phyloP scores from a whole-genome alignment of 1,140 invertebrate species.

The Cotesia glomerata region DNA sequence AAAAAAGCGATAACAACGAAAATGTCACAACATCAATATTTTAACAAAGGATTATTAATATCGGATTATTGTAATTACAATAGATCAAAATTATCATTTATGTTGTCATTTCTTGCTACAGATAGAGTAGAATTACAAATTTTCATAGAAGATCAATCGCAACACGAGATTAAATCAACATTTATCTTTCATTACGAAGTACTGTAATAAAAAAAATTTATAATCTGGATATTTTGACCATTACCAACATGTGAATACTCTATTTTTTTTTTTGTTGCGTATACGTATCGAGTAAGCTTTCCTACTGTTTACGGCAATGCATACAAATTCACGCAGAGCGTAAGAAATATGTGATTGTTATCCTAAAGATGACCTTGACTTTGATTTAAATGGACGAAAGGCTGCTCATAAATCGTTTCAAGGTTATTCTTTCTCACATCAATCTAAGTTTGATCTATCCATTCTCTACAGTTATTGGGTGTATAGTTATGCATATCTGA shows the following conservation, averaged over 20 bases:
- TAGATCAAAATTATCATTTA: no score
- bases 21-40: no score
- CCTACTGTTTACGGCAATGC: constrained; percentile 41
- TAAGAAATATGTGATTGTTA: constrained; percentile 29
- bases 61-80: no score
- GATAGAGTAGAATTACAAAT: no score
- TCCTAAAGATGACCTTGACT: constrained; percentile 41
- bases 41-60: no score
- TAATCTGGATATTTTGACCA: not conserved
- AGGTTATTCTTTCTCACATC: constrained; percentile 37
- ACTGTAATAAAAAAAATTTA: not conserved
- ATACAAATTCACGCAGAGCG: constrained; percentile 41
- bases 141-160: no score
- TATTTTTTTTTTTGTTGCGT: constrained; percentile 18
- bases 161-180: no score
- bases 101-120: no score
- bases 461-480: not conserved
- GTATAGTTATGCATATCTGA: not conserved
- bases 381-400: constrained; percentile 39
- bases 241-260: not conserved
- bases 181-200: no score
- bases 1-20: no score
- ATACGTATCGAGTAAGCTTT: constrained; percentile 4
- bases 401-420: constrained; percentile 45
- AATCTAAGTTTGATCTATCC: not conserved